phyloP scores from a whole-genome alignment of 1,140 invertebrate species.

The Cydia splendana region DNA sequence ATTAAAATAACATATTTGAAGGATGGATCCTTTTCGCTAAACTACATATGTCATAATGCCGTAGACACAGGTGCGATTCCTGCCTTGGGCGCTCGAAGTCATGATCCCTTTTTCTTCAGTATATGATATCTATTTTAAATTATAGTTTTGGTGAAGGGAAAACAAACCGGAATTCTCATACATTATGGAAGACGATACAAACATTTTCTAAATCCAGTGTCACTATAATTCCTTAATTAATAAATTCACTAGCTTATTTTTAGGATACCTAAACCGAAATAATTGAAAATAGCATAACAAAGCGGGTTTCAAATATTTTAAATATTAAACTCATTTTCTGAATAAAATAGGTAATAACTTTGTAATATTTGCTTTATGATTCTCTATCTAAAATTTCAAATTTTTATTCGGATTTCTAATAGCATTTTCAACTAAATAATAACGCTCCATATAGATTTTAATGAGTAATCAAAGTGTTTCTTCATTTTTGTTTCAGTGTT shows the following conservation, averaged over 20 bases:
- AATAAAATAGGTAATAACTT: slow-evolving; percentile 13
- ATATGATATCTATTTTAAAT: not conserved
- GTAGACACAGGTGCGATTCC: no score
- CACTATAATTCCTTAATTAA: slow-evolving; percentile 35
- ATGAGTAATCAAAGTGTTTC: not conserved
- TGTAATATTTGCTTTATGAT: slow-evolving; percentile 22
- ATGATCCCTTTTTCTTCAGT: not conserved
- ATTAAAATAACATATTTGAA: no score
- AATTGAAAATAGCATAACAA: slow-evolving; percentile 21
- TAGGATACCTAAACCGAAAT: slow-evolving; percentile 14
- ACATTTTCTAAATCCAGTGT: slow-evolving; percentile 54
- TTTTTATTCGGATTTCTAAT: slow-evolving; percentile 11
- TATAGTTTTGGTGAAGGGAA: slow-evolving; percentile 45
- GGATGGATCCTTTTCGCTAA: no score
- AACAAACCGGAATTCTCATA: slow-evolving; percentile 62
- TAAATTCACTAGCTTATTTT: slow-evolving; percentile 30
- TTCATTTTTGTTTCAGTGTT: slow-evolving; percentile 30
- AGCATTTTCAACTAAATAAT: slow-evolving; percentile 4
- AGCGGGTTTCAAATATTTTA: not conserved
- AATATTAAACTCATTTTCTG: not conserved
- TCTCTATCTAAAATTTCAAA: slow-evolving; percentile 28
- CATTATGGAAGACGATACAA: slow-evolving; percentile 77
- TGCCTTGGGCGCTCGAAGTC: no score
- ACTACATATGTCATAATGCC: no score
- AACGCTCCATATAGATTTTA: not conserved